These are phyloP conservation scores for Nasonia longicornis DNA, from an alignment of 1,140 invertebrate species.

Conservation along the genomic window DNA sequence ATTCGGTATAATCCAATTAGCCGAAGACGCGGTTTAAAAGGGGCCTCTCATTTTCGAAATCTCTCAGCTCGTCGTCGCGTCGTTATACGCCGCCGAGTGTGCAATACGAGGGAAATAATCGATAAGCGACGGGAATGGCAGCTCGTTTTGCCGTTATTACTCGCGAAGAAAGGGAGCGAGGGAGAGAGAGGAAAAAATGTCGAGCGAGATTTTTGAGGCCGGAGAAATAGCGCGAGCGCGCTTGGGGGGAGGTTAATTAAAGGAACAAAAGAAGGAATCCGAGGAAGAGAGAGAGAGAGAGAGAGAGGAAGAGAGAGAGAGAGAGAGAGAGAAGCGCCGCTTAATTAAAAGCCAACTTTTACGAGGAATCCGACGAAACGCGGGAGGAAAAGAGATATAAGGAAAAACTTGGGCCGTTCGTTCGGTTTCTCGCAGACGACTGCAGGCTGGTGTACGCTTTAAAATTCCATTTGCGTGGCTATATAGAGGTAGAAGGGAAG, in stretches of 20 bases:
- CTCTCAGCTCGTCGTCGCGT: not conserved
- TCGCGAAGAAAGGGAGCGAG: not conserved
- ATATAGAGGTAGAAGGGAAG: too few species aligned
- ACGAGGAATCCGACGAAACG: not conserved
- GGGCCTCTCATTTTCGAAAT: not conserved
- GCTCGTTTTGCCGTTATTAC: not conserved
- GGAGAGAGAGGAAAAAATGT: not conserved
- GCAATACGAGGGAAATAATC: not conserved
- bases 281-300: not conserved
- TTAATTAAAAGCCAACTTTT: constrained; percentile 36
- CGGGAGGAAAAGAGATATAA: too few species aligned
- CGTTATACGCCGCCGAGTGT: not conserved
- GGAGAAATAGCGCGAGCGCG: not conserved
- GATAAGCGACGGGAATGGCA: not conserved
- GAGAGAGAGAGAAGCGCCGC: not conserved
- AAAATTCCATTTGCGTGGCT: too few species aligned
- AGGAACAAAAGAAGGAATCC: constrained; percentile 35
- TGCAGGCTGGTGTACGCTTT: too few species aligned
- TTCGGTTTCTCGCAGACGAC: too few species aligned
- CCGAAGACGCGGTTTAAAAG: not conserved
- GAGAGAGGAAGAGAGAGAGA: too few species aligned
- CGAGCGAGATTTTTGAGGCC: constrained; percentile 9
- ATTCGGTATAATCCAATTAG: constrained; percentile 33
- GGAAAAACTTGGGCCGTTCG: too few species aligned
- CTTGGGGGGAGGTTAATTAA: constrained; percentile 6